Evolutionary conservation across 2,113 vertebrate genomes (phyloP).

Genomic region (Orientallactaga bullata): DNA sequence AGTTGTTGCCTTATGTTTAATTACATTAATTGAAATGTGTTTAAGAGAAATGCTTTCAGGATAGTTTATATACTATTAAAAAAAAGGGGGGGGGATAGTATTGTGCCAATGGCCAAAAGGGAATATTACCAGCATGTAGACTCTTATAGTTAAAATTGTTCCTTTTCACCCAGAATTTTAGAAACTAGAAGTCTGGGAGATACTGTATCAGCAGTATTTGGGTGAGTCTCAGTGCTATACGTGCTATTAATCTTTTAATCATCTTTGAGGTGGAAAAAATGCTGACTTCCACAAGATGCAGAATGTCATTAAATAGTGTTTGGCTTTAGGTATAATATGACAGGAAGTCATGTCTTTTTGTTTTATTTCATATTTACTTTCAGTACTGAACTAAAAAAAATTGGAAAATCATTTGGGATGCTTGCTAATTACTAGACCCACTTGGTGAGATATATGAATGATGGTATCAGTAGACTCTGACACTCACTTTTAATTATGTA

Average conservation of each 20-base stretch:
- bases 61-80: slow-evolving; percentile 78
- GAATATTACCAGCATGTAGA: slow-evolving; percentile 81
- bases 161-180: slow-evolving; percentile 76
- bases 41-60: slow-evolving; percentile 77
- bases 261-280: slow-evolving; percentile 16
- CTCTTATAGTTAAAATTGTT: slow-evolving; percentile 65
- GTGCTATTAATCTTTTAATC: slow-evolving; percentile 26
- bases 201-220: slow-evolving; percentile 49
- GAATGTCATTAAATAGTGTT: slow-evolving; percentile 31
- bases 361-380: slow-evolving; percentile 39
- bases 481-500: slow-evolving; percentile 7
- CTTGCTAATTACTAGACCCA: neutral
- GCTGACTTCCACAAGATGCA: slow-evolving; percentile 26
- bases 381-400: slow-evolving; percentile 40
- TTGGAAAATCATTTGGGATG: slow-evolving; percentile 40
- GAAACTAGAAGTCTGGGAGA: slow-evolving; percentile 77
- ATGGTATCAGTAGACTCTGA: slow-evolving; percentile 27
- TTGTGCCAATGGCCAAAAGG: slow-evolving; percentile 78
- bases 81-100: slow-evolving; percentile 74
- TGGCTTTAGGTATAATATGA: slow-evolving; percentile 31
- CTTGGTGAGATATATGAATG: slow-evolving; percentile 27
- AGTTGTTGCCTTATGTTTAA: slow-evolving; percentile 74
- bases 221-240: slow-evolving; percentile 52
- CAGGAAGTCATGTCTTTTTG: slow-evolving; percentile 14
- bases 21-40: slow-evolving; percentile 82